These are phyloP conservation scores for Lissonota sp. DNA, from an alignment of 2,888 invertebrate species.

Conservation along the genomic window DNA sequence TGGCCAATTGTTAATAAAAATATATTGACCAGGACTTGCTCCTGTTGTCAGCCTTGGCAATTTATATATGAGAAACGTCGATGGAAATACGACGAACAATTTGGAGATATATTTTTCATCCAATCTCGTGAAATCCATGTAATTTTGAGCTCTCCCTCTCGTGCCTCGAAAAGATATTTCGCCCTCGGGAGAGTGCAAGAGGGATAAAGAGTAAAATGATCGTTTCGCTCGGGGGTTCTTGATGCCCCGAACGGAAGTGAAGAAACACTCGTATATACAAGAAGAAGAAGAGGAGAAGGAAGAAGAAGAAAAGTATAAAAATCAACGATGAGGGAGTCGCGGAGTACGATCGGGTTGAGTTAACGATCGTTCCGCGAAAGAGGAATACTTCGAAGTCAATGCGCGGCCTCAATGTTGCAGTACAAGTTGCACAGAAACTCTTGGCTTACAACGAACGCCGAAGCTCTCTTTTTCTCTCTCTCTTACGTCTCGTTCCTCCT, in stretches of 20 bases:
- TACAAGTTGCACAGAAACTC: no score
- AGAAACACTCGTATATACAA: slow-evolving; percentile 28
- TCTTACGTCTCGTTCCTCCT: slow-evolving; percentile 32
- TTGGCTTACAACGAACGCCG: slow-evolving; percentile 23
- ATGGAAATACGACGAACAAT: no score
- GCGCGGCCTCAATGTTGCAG: neutral
- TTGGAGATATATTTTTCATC: no score
- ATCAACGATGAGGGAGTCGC: slow-evolving; percentile 27
- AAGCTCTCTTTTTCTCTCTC: slow-evolving; percentile 29
- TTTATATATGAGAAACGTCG: no score
- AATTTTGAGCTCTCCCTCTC: no score
- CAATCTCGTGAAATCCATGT: no score
- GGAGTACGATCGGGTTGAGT: slow-evolving; percentile 54
- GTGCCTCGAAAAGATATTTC: no score
- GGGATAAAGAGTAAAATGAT: no score
- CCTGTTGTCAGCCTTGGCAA: no score
- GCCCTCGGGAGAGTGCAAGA: no score
- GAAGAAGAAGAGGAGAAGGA: slow-evolving; percentile 37
- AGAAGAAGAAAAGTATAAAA: slow-evolving; percentile 33
- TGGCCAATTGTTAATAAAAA: no score
- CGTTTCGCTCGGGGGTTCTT: neutral
- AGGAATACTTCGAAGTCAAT: slow-evolving; percentile 50
- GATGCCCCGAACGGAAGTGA: slow-evolving; percentile 50
- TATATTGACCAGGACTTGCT: no score
- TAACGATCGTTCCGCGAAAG: slow-evolving; percentile 65